phyloP scores from a whole-genome alignment of 2,888 invertebrate species.

The Diaperis boleti region DNA sequence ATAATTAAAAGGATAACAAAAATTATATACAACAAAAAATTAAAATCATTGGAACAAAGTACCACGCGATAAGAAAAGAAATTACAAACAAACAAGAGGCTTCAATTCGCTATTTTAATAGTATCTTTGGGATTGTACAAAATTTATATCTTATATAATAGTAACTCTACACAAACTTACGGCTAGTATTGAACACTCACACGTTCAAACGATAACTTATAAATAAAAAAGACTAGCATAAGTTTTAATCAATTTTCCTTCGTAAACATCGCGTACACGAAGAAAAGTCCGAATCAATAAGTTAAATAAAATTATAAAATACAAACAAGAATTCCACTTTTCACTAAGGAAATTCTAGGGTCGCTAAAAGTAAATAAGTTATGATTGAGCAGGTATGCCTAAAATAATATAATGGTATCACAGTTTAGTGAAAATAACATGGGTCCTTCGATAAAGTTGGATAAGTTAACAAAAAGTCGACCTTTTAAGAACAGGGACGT shows the following conservation, averaged over 20 bases:
- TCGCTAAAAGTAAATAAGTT: conserved; percentile 55
- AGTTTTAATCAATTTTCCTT: conserved; percentile 32
- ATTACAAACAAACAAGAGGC: conserved; percentile 23
- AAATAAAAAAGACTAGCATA: conserved; percentile 59
- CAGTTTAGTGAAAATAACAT: conserved; percentile 65
- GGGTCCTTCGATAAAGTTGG: too few species aligned
- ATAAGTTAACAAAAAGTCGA: conserved; percentile 28
- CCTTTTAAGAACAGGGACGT: neutral
- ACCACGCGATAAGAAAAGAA: conserved; percentile 48
- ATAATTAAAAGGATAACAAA: conserved; percentile 43
- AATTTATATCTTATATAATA: conserved; percentile 61
- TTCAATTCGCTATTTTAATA: conserved; percentile 40
- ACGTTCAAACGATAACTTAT: conserved; percentile 57
- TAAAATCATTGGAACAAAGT: conserved; percentile 41
- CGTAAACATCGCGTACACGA: neutral
- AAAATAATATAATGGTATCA: conserved; percentile 65
- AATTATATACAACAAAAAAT: conserved; percentile 38
- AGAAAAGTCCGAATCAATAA: conserved; percentile 31
- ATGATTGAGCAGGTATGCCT: conserved; percentile 60
- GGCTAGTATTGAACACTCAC: conserved; percentile 54
- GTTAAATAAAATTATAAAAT: conserved; percentile 40
- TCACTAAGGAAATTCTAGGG: conserved; percentile 15
- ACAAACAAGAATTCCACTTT: conserved; percentile 27
- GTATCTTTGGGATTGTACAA: conserved; percentile 66
- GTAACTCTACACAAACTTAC: conserved; percentile 51